Evolutionary conservation across 2,797 vertebrate species (phyloP), one percentile per base, ranked within the genome.

Genomic region (Meda fulgida): DNA sequence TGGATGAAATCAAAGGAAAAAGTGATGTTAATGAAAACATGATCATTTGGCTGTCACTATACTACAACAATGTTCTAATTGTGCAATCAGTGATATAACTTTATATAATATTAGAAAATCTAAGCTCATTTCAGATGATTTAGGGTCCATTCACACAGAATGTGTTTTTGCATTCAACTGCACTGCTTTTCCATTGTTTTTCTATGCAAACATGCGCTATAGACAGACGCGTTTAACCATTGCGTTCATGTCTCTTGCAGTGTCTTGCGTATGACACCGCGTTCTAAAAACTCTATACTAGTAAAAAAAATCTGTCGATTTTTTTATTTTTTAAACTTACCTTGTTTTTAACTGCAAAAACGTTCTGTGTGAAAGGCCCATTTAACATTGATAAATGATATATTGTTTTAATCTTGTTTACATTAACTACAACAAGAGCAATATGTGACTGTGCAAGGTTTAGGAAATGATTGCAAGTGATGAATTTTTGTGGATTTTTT

Each of bases 1-100:
- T 82, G 96, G 96, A 83, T 97, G 89, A 96, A 43, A 65, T 51
- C 21, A 69, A 40, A 66, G 29, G 21, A 21, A 7, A 46, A 38
- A 43, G 3, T 63, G 36, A 58, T 73, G 69, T 71, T 81, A 23
- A n/a, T 63, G 8, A 36, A 82, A 73, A 19, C 8, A 18, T 38
- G 31, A 36, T 29, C 0, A 67, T 60, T 36, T 58, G 31, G 6
- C n/a, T 31, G n/a, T 58, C 1, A 36, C 9, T 7, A 31, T 19
- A 43, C 18, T 60, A 58, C 29, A 40, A 10, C n/a, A 46, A 16
- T 34, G n/a, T 78, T 84, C 23, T 58, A 78, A 84, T 38, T 26
- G 18, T 76, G 60, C 58, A 53, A n/a, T 67, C 4, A 38, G 40
- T 66, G 26, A 38, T 34, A 66, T 16, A 78, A 65, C 18, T 23